Conservation (phyloP, 2,113 vertebrate species). For the Leptodactylus fuscus region DNA sequence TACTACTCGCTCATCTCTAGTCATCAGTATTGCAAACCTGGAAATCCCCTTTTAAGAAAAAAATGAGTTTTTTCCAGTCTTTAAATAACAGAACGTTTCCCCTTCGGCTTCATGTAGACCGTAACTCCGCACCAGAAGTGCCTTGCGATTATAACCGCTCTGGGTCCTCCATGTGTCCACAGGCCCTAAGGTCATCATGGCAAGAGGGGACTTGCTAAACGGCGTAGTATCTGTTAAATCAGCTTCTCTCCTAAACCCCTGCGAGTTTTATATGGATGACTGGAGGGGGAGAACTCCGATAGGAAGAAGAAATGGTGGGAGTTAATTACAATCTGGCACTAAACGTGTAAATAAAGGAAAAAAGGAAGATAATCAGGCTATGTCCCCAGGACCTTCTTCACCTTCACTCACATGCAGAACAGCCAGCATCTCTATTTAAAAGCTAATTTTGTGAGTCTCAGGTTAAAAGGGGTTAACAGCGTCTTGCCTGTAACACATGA, state of each 20-base stretch:
- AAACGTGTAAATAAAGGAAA: slow-evolving; percentile 51
- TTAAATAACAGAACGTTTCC: neutral
- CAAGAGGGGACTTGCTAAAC: neutral
- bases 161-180: neutral
- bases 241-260: slow-evolving; percentile 10
- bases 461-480: slow-evolving; percentile 83
- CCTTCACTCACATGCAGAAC: slow-evolving; percentile 27
- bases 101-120: neutral
- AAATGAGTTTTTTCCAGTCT: neutral
- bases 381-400: slow-evolving; percentile 43
- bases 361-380: slow-evolving; percentile 37
- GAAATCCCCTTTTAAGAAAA: too few relatives aligned
- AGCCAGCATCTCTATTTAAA: slow-evolving; percentile 53
- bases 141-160: neutral
- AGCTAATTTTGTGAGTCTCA: slow-evolving; percentile 67
- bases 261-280: slow-evolving; percentile 29
- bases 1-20: too few relatives aligned
- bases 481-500: slow-evolving; percentile 88
- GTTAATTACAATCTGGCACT: slow-evolving; percentile 52
- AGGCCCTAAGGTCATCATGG: neutral
- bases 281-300: slow-evolving; percentile 30
- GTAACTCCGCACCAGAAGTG: neutral
- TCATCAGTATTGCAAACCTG: too few relatives aligned
- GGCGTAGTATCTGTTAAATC: neutral
- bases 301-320: slow-evolving; percentile 23